Evolutionary conservation across 2,113 vertebrate genomes (phyloP).

Genomic region (Neolamprologus cancellatus): DNA sequence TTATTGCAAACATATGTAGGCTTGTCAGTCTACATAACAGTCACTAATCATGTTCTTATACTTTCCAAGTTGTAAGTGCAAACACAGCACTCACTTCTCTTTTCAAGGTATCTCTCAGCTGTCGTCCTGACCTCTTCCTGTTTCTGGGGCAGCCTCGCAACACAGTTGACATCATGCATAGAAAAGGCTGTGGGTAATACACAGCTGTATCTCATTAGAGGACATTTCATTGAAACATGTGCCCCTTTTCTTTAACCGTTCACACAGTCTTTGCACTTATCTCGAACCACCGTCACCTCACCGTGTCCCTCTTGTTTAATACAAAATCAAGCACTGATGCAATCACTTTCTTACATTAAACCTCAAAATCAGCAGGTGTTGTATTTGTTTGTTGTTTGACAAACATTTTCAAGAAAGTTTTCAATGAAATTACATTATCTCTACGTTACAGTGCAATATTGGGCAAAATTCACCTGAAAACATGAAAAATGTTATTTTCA

Average conservation of each 20-base stretch:
- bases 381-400: background rate
- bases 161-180: background rate
- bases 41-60: slow-evolving; percentile 16
- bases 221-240: background rate
- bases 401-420: slow-evolving; percentile 7
- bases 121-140: slow-evolving; percentile 24
- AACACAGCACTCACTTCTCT: slow-evolving; percentile 35
- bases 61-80: slow-evolving; percentile 28
- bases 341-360: background rate
- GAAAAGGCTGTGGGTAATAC: background rate
- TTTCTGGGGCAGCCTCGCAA: background rate
- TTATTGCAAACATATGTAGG: slow-evolving; percentile 58
- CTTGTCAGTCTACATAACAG: slow-evolving; percentile 42
- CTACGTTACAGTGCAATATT: slow-evolving; percentile 22
- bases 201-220: background rate
- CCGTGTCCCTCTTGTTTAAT: background rate
- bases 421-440: background rate
- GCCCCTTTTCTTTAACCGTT: background rate
- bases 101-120: slow-evolving; percentile 4
- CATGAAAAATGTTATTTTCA: background rate
- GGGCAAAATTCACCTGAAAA: background rate
- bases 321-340: slow-evolving; percentile 22
- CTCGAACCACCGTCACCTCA: slow-evolving; percentile 18
- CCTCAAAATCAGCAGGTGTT: background rate
- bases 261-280: slow-evolving; percentile 6